Conservation (phyloP, 2,797 vertebrate species). For the Micrastur ruficollis region DNA sequence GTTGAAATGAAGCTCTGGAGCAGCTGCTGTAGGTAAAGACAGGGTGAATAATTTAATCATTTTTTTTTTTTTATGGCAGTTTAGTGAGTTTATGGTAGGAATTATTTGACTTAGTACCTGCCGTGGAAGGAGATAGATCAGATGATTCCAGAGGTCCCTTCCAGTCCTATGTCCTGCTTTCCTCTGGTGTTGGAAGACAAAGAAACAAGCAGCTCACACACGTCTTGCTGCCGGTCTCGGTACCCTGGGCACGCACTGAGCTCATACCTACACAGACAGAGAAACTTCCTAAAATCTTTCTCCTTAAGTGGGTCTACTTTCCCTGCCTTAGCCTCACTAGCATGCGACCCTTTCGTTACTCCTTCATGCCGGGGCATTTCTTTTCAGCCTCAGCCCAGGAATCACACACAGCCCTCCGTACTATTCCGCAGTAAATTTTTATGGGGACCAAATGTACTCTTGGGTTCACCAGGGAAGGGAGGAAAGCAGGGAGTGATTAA, state of each 20-base stretch:
- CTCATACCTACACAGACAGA: background rate
- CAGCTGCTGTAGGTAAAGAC: background rate
- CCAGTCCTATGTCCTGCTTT: background rate
- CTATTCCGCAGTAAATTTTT: background rate
- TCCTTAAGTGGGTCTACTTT: background rate
- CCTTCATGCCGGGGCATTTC: fast-evolving
- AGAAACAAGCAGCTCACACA: background rate
- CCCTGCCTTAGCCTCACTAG: background rate
- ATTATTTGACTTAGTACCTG: background rate
- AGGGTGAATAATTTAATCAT: background rate
- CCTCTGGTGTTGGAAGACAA: background rate
- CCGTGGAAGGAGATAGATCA: background rate
- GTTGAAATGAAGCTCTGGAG: background rate
- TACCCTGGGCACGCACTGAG: background rate
- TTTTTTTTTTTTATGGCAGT: background rate
- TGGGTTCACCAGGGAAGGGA: background rate
- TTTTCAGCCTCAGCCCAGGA: background rate
- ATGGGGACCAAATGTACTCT: background rate
- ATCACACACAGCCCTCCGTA: background rate
- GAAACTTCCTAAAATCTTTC: background rate
- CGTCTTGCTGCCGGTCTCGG: background rate
- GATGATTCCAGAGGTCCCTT: background rate
- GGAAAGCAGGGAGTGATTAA: background rate
- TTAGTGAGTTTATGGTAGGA: background rate
- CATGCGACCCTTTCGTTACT: background rate